Percentiles rank a stretch among this genome's conserved stretches.
phyloP scores from a whole-genome alignment of 2,797 vertebrate species.

The Darevskia nairensis region DNA sequence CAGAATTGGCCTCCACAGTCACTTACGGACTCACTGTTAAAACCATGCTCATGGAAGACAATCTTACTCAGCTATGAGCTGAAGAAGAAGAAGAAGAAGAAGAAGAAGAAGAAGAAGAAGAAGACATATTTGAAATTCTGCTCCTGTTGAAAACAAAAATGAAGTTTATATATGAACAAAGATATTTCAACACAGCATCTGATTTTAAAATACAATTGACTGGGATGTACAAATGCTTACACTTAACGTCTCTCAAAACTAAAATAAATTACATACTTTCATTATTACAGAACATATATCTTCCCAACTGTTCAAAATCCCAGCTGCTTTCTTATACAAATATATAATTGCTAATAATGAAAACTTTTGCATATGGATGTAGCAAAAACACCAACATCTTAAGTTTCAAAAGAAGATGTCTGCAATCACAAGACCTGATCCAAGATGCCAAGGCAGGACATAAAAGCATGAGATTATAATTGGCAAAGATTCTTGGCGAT shows the following conservation, averaged over 20 bases:
- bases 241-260: neutral
- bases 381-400: slow-evolving; percentile 66
- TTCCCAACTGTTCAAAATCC: slow-evolving; percentile 39
- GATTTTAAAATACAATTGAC: neutral
- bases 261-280: neutral
- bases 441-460: slow-evolving; percentile 71
- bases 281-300: neutral
- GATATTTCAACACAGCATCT: neutral
- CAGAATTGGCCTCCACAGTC: too few species aligned
- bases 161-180: neutral
- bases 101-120: too few species aligned
- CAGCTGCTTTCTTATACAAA: slow-evolving; percentile 42
- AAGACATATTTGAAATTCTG: neutral
- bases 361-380: slow-evolving; percentile 64
- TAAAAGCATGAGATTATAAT: slow-evolving; percentile 75
- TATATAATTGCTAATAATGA: slow-evolving; percentile 45
- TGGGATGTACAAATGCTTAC: neutral
- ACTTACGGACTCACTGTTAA: too few species aligned
- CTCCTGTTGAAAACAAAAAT: neutral
- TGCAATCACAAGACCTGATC: slow-evolving; percentile 73
- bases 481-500: slow-evolving; percentile 72
- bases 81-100: too few species aligned
- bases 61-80: too few species aligned
- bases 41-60: too few species aligned
- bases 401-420: slow-evolving; percentile 70